Conservation (phyloP, 2,888 invertebrate species). For the Metalampra italica region DNA sequence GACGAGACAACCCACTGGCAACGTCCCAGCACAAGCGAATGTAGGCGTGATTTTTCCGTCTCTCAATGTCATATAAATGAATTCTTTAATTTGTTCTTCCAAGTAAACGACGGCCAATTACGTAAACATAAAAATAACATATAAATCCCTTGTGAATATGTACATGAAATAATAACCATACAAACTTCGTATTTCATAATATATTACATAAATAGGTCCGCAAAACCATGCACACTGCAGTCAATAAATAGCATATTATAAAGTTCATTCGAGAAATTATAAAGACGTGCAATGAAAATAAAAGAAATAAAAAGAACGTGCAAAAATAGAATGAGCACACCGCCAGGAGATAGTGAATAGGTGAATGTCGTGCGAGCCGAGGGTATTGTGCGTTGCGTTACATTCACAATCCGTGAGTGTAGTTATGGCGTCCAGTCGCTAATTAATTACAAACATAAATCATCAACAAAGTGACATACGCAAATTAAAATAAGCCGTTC, state of each 20-base stretch:
- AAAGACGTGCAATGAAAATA: constrained; percentile 8
- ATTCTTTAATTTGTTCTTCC: background rate
- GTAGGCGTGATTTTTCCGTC: constrained; percentile 20
- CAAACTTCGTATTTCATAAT: background rate
- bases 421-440: constrained; percentile 35
- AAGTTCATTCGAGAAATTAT: background rate
- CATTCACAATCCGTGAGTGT: constrained; percentile 22
- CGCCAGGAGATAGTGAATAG: constrained; percentile 1
- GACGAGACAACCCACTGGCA: constrained; percentile 39
- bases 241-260: background rate
- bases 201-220: background rate
- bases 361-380: constrained; percentile 30
- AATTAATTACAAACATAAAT: constrained; percentile 8
- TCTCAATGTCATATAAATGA: background rate
- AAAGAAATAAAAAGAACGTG: background rate
- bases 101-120: background rate
- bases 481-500: constrained; percentile 6
- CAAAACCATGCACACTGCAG: constrained; percentile 2
- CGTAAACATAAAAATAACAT: background rate
- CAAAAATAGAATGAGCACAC: constrained; percentile 5
- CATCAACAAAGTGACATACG: background rate
- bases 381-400: constrained; percentile 31
- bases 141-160: background rate
- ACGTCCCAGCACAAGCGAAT: constrained; percentile 37
- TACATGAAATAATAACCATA: background rate